These are phyloP conservation scores for Crossocerus cetratus DNA, from an alignment of 2,888 invertebrate species.

Conservation along the genomic window DNA sequence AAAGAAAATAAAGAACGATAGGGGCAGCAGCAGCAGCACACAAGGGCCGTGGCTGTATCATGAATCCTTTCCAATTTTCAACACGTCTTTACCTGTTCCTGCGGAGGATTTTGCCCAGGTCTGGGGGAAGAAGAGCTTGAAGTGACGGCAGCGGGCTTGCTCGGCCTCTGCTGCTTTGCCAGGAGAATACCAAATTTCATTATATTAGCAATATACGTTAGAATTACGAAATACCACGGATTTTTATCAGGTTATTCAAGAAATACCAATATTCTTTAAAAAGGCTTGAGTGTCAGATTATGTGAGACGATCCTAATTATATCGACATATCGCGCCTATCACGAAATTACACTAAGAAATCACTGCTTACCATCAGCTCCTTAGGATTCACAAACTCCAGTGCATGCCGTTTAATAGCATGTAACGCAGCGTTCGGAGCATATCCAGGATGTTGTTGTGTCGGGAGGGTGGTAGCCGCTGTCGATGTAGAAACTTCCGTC, in stretches of 20 bases:
- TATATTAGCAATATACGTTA: conserved; percentile 64
- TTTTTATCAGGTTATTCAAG: not conserved
- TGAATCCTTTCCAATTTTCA: conserved; percentile 46
- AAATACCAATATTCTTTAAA: not conserved
- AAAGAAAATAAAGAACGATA: conserved; percentile 57
- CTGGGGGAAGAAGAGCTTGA: conserved; percentile 78
- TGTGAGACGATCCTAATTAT: too few relatives aligned
- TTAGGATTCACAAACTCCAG: conserved; percentile 93
- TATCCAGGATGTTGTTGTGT: conserved; percentile 89
- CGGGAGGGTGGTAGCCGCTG: conserved; percentile 68
- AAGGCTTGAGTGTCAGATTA: too few relatives aligned
- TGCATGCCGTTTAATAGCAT: conserved; percentile 97
- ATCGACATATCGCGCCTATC: too few relatives aligned
- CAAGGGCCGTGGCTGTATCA: conserved; percentile 60
- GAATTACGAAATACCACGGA: conserved; percentile 28
- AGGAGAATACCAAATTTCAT: conserved; percentile 74
- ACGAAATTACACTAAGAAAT: too few relatives aligned
- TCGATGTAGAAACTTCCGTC: conserved; percentile 75
- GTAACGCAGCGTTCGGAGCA: conserved; percentile 96
- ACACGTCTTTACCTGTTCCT: conserved; percentile 80
- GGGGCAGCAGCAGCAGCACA: conserved; percentile 61
- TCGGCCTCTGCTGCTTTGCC: conserved; percentile 79
- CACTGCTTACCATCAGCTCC: conserved; percentile 86
- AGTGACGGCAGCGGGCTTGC: conserved; percentile 79
- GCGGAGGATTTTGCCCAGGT: conserved; percentile 79